Evolutionary conservation across 64 coral and sea anemone genomes (phyloP).

Genomic region (Dendronephthya gigantea): DNA sequence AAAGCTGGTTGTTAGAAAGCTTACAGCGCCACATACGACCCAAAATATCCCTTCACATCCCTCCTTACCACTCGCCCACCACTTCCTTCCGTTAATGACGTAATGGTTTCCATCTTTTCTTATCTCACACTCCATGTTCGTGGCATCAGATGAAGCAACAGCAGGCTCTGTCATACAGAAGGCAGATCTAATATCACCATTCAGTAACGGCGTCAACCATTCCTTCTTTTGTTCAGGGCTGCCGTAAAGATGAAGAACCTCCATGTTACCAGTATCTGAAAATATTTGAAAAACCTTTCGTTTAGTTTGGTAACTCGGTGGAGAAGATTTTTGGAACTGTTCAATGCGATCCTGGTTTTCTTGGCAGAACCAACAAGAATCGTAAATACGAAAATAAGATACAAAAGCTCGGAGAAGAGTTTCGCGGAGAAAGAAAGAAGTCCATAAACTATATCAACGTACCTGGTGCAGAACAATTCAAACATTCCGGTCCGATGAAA

Average conservation of each 20-base stretch:
- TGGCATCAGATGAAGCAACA: constrained; percentile 94
- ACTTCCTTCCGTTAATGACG: constrained; percentile 83
- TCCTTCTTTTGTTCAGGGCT: constrained; percentile 67
- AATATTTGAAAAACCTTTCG: not conserved
- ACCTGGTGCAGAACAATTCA: constrained; percentile 98
- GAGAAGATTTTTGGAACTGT: no score
- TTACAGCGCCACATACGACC: no score
- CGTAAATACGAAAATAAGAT: no score
- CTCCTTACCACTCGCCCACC: constrained; percentile 94
- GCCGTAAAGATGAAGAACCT: constrained; percentile 85
- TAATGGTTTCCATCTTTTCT: constrained; percentile 41
- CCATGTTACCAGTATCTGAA: constrained; percentile 94
- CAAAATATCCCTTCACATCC: not conserved
- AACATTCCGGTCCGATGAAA: constrained; percentile 69
- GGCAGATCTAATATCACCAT: constrained; percentile 63
- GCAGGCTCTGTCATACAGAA: constrained; percentile 98
- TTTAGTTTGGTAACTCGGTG: no score
- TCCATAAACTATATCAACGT: not conserved
- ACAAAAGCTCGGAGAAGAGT: not conserved
- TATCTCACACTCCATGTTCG: constrained; percentile 97
- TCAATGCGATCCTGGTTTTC: no score
- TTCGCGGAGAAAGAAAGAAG: not conserved
- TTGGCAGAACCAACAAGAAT: no score
- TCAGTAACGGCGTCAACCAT: constrained; percentile 77
- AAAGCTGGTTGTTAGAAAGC: not conserved